Evolutionary conservation across 2,113 vertebrate species (phyloP), one percentile per base, ranked within the genome.

Genomic region (Nothobranchius furzeri): DNA sequence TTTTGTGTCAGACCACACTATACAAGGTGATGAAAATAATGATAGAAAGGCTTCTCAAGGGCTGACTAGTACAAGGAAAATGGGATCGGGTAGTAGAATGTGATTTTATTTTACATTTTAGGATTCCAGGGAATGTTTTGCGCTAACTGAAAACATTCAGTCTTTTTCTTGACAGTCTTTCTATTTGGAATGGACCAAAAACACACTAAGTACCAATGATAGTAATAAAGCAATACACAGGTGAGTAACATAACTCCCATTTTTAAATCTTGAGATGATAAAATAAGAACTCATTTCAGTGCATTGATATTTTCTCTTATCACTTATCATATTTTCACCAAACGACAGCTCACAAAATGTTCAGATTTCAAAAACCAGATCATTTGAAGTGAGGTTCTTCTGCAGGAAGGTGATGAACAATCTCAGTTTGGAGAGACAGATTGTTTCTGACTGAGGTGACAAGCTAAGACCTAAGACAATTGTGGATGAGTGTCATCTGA

Each of bases 211-310:
- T 12, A 54, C 35, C 46, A 49, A 48, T 56, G 52, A 68, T 67
- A 47, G 65, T 78, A 65, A 78, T 76, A 53, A 83, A 83, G 78
- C 80, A 87, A 85, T 81, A 81, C 24, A 68, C 60, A 76, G 43
- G 62, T 47, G 55, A 9, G 53, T 25, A 45, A 12, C 58, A 73
- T 15, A 15, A 35, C 55, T 30, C 71, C 68, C 25, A 37, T 68
- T 50, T 69, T 51, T 43, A 56, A 60, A 73, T 42, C 46, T 25
- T 37, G 30, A 60, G 35, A 9, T 50, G 15, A 20, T 50, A n/a
- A n/a, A n/a, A 7, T 17, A 49, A 49, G 47, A 7, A 49, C 7
- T 6, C 15, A 9, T 49, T 49, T 17, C 15, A 30, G 3, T 30
- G 2, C 30, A 30, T 30, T 30, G 30, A 3, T 30, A 30, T 30